A percentile compares a stretch with the other conserved stretches of the same genome.
Evolutionary conservation across 2,113 vertebrate genomes (phyloP).

Genomic region (Stegostoma tigrinum): DNA sequence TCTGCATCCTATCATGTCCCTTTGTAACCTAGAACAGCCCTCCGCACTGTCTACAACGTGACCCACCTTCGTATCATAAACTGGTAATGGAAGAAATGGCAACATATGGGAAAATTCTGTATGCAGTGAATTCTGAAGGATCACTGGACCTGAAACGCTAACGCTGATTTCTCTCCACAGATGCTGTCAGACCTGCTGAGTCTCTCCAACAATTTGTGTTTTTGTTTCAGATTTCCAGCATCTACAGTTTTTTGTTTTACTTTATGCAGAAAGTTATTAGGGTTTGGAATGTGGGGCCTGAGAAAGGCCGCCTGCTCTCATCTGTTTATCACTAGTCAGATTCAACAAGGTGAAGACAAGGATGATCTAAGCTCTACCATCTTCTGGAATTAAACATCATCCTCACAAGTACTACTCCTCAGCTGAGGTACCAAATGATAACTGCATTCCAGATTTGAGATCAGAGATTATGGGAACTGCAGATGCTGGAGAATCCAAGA

Average conservation of each 20-base stretch:
- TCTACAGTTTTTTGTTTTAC: too few relatives aligned
- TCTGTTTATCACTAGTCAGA: neutral
- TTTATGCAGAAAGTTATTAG: neutral
- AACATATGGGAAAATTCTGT: neutral
- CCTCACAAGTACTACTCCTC: neutral
- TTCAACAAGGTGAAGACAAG: neutral
- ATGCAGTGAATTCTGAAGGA: too few relatives aligned
- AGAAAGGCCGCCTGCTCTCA: neutral
- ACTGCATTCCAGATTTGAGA: neutral
- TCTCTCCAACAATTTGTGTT: too few relatives aligned
- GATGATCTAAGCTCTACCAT: neutral
- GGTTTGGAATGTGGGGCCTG: neutral
- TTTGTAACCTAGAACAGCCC: too few relatives aligned
- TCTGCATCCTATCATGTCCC: too few relatives aligned
- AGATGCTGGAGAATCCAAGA: too few relatives aligned
- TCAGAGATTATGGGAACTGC: too few relatives aligned
- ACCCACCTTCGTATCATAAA: neutral
- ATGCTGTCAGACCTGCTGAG: too few relatives aligned
- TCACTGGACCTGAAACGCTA: too few relatives aligned
- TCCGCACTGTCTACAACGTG: too few relatives aligned
- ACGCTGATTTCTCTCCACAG: too few relatives aligned
- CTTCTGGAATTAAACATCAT: neutral
- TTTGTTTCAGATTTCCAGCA: too few relatives aligned
- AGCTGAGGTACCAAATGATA: neutral
- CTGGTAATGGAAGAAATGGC: neutral